Percentiles rank a stretch among this genome's conserved stretches.
Evolutionary conservation across 2,797 vertebrate species (phyloP).

Genomic region (Harpagifer antarcticus): DNA sequence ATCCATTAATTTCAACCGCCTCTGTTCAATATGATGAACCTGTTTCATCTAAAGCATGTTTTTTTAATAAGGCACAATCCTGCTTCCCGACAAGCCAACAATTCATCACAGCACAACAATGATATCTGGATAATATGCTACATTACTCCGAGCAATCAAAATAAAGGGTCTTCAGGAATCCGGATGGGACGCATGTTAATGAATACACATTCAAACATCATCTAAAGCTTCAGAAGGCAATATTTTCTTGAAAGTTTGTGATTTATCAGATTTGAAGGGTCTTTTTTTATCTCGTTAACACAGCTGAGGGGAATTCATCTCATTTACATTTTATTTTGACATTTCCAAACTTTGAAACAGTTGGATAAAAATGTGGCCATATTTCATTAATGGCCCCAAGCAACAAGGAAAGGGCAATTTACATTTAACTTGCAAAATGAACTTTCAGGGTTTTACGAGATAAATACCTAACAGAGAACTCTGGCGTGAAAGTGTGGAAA

Average conservation of each 20-base stretch:
- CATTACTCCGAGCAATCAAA: slow-evolving; percentile 1
- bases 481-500: slow-evolving; percentile 42
- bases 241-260: slow-evolving; percentile 30
- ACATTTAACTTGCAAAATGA: slow-evolving; percentile 29
- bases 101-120: slow-evolving; percentile 21
- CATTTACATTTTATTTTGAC: slow-evolving; percentile 46
- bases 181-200: slow-evolving; percentile 36
- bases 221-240: slow-evolving; percentile 39
- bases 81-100: background rate
- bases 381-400: slow-evolving; percentile 22
- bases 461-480: slow-evolving; percentile 48
- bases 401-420: slow-evolving; percentile 22
- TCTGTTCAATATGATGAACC: slow-evolving; percentile 39
- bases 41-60: slow-evolving; percentile 35
- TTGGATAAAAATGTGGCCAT: slow-evolving; percentile 32
- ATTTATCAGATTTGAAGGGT: slow-evolving; percentile 41
- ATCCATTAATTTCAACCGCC: slow-evolving; percentile 27
- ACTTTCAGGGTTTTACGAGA: slow-evolving; percentile 39
- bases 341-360: slow-evolving; percentile 43
- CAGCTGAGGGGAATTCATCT: slow-evolving; percentile 38
- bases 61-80: slow-evolving; percentile 23
- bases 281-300: slow-evolving; percentile 40
- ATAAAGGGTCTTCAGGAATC: slow-evolving; percentile 26
- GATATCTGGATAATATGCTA: slow-evolving; percentile 8
- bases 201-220: slow-evolving; percentile 33